Conservation (phyloP, 2,888 invertebrate genomes). For the Tanaodytes sp. region DNA sequence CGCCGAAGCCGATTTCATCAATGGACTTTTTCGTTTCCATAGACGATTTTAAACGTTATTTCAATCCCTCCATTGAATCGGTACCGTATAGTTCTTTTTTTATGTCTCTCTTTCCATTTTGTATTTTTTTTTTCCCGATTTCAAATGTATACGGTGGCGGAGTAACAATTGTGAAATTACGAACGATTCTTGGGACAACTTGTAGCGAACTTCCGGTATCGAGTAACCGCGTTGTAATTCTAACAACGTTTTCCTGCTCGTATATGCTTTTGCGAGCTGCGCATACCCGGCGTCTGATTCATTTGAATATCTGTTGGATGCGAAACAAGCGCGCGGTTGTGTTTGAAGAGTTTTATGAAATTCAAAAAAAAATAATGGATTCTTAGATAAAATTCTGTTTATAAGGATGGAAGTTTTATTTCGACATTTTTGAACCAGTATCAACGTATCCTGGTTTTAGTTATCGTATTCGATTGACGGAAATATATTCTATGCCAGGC, state of each 20-base stretch:
- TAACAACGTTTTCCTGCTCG: slow-evolving; percentile 38
- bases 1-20: neutral
- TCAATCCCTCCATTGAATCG: too few species aligned
- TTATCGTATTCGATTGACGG: too few species aligned
- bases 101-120: neutral
- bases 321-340: too few species aligned
- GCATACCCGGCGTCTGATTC: neutral
- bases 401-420: too few species aligned
- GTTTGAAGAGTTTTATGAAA: too few species aligned
- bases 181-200: slow-evolving; percentile 3
- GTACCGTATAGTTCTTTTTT: neutral
- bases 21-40: neutral
- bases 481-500: too few species aligned
- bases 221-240: slow-evolving; percentile 33
- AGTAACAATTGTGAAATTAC: slow-evolving; percentile 21
- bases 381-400: too few species aligned
- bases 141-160: neutral
- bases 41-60: too few species aligned
- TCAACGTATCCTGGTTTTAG: too few species aligned
- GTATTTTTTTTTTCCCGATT: neutral
- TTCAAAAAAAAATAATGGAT: too few species aligned
- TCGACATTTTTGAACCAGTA: too few species aligned
- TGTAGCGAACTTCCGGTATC: slow-evolving; percentile 31
- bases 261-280: slow-evolving; percentile 3
- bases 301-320: slow-evolving; percentile 19